Base-by-base conservation (phyloP, 1,140 invertebrate species). In the Solenopsis fugax region DNA sequence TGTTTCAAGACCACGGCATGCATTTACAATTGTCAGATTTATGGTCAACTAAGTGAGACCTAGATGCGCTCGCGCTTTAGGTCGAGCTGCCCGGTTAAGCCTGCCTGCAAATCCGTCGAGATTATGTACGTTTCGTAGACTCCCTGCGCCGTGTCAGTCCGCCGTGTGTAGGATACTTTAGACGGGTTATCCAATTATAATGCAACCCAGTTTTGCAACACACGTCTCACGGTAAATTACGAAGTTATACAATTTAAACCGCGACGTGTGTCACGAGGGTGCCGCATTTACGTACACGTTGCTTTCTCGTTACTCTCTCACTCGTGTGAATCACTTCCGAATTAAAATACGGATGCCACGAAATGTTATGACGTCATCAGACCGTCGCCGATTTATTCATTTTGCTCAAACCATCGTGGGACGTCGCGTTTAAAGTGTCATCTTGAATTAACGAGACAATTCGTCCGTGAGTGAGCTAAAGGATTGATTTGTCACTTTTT, bases 171-270 rank as follows among this genome's bases (percentile, higher is more conserved):
- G 54, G 80, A 84, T 50, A 84, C 80, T 84, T 84, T 29, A 62
- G 21, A 41, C 54, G 54, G 54, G 24, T 84, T 75, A 84, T 84
- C 80, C 69, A 84, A 84, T 84, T 84, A 84, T 73, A 84, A 84
- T 45, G 54, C 69, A 84, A 84, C 80, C 80, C 54, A 84, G 80
- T 84, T 84, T 84, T 75, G 69, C 54, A 72, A 84, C 80, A 69
- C 50, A 37, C 18, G 54, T 84, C 56, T 62, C 69, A 34, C 80
- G 24, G 67, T 56, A 48, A 84, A 84, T 84, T 84, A 84, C 45
- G 24, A 84, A 84, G 80, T 84, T 84, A 56, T 45, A 75, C 54
- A 84, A 75, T 84, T 56, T 48, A 71, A 84, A 60, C 69, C 24
- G 41, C 64, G 56, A 73, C 80, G 54, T 75, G 52, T 58, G 80